A percentile compares a stretch with the other conserved stretches of the same genome.
Conservation (phyloP, 2,888 invertebrate genomes). For the Allophyes oxyacanthae region DNA sequence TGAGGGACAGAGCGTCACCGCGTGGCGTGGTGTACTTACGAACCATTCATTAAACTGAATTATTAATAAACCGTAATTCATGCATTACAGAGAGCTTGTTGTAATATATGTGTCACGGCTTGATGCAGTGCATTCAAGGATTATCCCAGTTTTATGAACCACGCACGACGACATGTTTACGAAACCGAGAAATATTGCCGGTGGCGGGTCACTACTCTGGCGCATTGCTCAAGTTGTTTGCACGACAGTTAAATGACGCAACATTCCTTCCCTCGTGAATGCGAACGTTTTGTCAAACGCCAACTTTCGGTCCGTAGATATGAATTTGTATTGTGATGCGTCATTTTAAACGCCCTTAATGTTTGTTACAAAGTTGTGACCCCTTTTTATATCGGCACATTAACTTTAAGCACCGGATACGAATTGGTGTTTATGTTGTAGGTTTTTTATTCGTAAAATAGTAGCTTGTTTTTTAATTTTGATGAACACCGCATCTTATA, state of each 20-base stretch:
- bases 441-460: slow-evolving; percentile 8
- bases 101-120: slow-evolving; percentile 15
- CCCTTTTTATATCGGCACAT: slow-evolving; percentile 21
- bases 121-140: slow-evolving; percentile 26
- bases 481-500: slow-evolving; percentile 2
- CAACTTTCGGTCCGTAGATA: slow-evolving; percentile 23
- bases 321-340: slow-evolving; percentile 34
- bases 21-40: too few relatives aligned
- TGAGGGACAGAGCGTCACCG: too few relatives aligned
- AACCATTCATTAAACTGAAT: too few relatives aligned
- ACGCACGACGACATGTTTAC: slow-evolving; percentile 39
- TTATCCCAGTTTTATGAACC: slow-evolving; percentile 25
- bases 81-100: background rate
- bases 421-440: slow-evolving; percentile 16
- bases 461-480: slow-evolving; percentile 1
- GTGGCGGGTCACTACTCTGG: slow-evolving; percentile 31
- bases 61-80: background rate
- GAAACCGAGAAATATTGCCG: slow-evolving; percentile 24
- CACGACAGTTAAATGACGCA: slow-evolving; percentile 20
- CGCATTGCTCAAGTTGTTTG: slow-evolving; percentile 47
- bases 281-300: slow-evolving; percentile 31
- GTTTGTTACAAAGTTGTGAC: slow-evolving; percentile 27
- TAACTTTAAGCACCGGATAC: slow-evolving; percentile 19
- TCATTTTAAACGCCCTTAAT: slow-evolving; percentile 20
- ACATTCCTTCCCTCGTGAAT: slow-evolving; percentile 10